Percentiles rank a stretch among this genome's conserved stretches.
Conservation (phyloP, 23 tunicate species). For the Styela clava region DNA sequence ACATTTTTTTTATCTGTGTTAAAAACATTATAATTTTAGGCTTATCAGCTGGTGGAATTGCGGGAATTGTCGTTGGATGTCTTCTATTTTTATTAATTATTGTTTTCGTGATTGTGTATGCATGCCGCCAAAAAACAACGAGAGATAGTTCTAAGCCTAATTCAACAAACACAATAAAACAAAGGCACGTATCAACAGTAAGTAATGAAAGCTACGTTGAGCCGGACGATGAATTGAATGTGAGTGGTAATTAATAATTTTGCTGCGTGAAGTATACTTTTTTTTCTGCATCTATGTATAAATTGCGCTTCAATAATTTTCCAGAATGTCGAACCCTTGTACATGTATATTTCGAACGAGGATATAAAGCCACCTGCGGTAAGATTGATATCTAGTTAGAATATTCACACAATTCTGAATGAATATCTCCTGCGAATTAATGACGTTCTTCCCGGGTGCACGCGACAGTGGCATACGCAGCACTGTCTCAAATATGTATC, state of each 20-base stretch:
- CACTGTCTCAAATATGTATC: too few relatives aligned
- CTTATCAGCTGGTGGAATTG: conserved; percentile 1
- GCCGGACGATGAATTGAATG: not conserved
- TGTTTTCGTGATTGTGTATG: not conserved
- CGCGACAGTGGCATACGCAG: too few relatives aligned
- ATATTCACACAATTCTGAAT: too few relatives aligned
- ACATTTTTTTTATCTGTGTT: too few relatives aligned
- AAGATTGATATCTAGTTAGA: not conserved
- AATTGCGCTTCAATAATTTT: too few relatives aligned
- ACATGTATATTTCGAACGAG: conserved; percentile 18
- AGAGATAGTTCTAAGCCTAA: not conserved
- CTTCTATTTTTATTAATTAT: not conserved
- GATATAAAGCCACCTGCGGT: conserved; percentile 2
- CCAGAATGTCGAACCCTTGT: conserved; percentile 1
- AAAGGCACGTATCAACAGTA: not conserved
- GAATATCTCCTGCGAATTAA: too few relatives aligned
- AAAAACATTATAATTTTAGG: too few relatives aligned
- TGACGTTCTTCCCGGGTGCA: too few relatives aligned
- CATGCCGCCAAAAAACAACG: not conserved
- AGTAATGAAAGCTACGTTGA: not conserved
- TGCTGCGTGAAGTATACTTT: too few relatives aligned
- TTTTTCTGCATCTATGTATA: too few relatives aligned
- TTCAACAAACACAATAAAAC: not conserved
- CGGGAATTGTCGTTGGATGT: conserved; percentile 6
- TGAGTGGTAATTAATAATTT: too few relatives aligned